Conservation (phyloP, 1,140 invertebrate species). For the Chrysoperla carnea region DNA sequence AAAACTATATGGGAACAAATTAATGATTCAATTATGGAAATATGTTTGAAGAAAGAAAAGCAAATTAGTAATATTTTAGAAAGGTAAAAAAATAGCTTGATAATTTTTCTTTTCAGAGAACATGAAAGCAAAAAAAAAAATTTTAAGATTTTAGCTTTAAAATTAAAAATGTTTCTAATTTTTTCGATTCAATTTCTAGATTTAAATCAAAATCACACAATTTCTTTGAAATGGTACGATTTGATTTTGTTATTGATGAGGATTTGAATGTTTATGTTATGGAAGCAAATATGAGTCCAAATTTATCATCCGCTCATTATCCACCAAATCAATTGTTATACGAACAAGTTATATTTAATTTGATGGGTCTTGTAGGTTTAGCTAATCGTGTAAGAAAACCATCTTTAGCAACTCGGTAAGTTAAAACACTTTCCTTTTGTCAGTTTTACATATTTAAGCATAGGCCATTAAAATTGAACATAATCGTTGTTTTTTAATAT, state of each 20-base stretch:
- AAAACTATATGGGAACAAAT: conserved; percentile 65
- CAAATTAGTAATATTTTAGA: conserved; percentile 37
- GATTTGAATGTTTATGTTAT: conserved; percentile 74
- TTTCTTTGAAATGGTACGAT: conserved; percentile 88
- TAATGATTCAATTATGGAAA: conserved; percentile 53
- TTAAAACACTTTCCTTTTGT: neutral
- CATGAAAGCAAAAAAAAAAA: too few species aligned
- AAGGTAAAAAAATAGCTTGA: too few species aligned
- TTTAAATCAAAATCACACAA: conserved; percentile 36
- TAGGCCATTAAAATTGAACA: neutral
- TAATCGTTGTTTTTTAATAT: conserved; percentile 2
- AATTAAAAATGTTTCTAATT: neutral
- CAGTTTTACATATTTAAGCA: conserved; percentile 2
- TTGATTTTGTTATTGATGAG: conserved; percentile 86
- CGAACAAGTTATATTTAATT: conserved; percentile 80
- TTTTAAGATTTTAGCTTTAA: too few species aligned
- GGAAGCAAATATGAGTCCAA: conserved; percentile 98
- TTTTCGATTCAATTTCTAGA: conserved; percentile 7
- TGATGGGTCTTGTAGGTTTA: conserved; percentile 69
- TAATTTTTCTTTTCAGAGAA: too few species aligned
- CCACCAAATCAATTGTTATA: conserved; percentile 75
- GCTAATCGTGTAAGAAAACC: conserved; percentile 26
- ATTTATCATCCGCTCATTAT: conserved; percentile 86
- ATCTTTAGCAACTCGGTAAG: conserved; percentile 23
- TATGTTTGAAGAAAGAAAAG: conserved; percentile 59